Percentiles rank a stretch among this genome's conserved stretches.
Conservation (phyloP, 2,888 invertebrate genomes). For the Brachylomia viminalis region DNA sequence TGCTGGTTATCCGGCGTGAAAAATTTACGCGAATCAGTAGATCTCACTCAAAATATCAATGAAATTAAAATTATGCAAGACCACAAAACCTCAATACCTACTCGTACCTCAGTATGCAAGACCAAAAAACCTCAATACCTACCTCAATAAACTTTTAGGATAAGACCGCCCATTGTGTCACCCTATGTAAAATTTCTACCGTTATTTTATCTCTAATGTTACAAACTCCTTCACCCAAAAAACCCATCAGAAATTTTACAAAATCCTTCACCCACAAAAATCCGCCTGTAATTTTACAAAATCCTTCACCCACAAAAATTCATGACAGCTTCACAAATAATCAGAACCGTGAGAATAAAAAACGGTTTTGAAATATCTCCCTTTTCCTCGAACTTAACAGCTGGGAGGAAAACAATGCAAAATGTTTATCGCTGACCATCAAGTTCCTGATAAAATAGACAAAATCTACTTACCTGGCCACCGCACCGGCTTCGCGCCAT, state of each 20-base stretch:
- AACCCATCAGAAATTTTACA: too few species aligned
- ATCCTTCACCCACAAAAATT: neutral
- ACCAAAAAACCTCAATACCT: neutral
- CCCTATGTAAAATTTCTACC: too few species aligned
- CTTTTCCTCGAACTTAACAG: constrained; percentile 20
- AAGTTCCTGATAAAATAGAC: constrained; percentile 56
- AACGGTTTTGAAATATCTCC: neutral
- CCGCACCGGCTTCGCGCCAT: constrained; percentile 74
- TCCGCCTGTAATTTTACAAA: too few species aligned
- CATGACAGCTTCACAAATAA: neutral
- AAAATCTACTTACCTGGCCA: constrained; percentile 77
- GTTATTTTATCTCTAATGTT: too few species aligned
- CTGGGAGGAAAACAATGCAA: constrained; percentile 44
- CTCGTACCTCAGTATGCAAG: too few species aligned
- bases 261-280: too few species aligned
- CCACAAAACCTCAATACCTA: neutral
- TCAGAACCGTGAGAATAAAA: constrained; percentile 45
- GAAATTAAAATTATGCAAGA: neutral
- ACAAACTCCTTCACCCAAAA: too few species aligned
- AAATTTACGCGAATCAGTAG: neutral
- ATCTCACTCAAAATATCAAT: neutral
- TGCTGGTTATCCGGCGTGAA: too few species aligned
- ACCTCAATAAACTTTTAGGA: neutral
- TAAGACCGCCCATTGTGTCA: too few species aligned
- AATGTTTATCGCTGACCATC: constrained; percentile 51